These are phyloP conservation scores for Rousettus leschenaultii DNA, from an alignment of 2,113 vertebrate genomes.

Conservation along the genomic window DNA sequence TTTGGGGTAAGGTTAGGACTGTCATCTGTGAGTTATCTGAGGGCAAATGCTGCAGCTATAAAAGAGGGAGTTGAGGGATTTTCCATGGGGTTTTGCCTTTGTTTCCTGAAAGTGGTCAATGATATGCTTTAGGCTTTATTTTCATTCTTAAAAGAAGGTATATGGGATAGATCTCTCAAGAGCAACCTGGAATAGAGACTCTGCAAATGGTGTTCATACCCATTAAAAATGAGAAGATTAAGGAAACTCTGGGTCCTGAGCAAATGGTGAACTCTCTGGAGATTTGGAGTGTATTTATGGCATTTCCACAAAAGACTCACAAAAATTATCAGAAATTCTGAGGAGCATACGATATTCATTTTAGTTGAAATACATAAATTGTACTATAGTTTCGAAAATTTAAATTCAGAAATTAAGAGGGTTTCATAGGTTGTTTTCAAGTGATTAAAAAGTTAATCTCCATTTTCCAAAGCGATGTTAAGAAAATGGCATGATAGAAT, in stretches of 20 bases:
- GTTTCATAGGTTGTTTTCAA: not conserved
- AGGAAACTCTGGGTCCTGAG: not conserved
- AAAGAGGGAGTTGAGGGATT: not conserved
- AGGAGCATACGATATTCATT: not conserved
- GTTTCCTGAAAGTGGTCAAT: not conserved
- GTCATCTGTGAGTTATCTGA: no score
- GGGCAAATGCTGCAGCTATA: no score
- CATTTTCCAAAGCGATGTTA: not conserved
- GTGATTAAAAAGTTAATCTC: not conserved
- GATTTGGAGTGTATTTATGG: not conserved
- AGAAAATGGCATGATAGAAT: not conserved
- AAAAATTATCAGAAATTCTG: not conserved
- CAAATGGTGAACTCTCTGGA: not conserved
- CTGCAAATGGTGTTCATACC: not conserved
- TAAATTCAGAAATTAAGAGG: not conserved
- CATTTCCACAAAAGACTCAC: not conserved
- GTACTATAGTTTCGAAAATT: not conserved
- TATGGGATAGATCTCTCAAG: not conserved
- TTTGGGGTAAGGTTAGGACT: no score
- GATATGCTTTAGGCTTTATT: not conserved
- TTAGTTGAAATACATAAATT: not conserved
- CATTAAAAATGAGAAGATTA: not conserved
- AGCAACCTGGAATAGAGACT: not conserved
- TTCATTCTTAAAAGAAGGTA: not conserved
- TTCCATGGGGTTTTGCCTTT: not conserved